Evolutionary conservation across 2,113 vertebrate genomes (phyloP).

Genomic region (Osmerus eperlanus): DNA sequence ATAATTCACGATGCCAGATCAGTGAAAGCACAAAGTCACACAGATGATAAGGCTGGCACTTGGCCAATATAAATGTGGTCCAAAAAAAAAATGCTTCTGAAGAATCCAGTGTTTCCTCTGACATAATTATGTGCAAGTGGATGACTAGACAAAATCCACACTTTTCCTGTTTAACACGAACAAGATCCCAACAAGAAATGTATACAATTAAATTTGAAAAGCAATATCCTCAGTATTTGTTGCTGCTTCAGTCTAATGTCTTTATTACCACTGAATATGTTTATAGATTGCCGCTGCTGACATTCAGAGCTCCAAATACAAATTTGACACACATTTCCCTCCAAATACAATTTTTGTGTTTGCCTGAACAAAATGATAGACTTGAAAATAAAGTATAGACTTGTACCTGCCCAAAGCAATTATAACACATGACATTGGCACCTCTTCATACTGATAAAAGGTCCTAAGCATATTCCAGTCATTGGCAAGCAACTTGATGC

Average conservation of each 20-base stretch:
- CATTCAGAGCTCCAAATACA: no score
- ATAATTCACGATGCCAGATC: constrained; percentile 39
- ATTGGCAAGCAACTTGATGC: constrained; percentile 24
- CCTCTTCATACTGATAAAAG: neutral
- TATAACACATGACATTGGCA: neutral
- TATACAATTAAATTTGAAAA: no score
- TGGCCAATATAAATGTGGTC: constrained; percentile 39
- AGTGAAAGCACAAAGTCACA: constrained; percentile 34
- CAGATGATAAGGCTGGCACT: constrained; percentile 36
- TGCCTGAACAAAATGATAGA: neutral
- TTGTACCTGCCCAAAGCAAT: neutral
- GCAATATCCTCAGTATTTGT: no score
- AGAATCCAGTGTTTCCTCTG: neutral
- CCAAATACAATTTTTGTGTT: neutral
- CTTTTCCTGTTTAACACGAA: neutral
- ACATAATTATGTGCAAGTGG: neutral
- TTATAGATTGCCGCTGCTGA: no score
- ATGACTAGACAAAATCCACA: neutral
- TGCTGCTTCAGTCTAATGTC: no score
- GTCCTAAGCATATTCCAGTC: constrained; percentile 20
- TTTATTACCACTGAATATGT: no score
- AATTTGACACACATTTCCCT: no score
- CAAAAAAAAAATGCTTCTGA: neutral
- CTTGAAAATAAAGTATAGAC: neutral
- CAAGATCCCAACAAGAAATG: neutral